Base-by-base conservation (phyloP, 2,797 vertebrate genomes). In the Decapterus maruadsi region DNA sequence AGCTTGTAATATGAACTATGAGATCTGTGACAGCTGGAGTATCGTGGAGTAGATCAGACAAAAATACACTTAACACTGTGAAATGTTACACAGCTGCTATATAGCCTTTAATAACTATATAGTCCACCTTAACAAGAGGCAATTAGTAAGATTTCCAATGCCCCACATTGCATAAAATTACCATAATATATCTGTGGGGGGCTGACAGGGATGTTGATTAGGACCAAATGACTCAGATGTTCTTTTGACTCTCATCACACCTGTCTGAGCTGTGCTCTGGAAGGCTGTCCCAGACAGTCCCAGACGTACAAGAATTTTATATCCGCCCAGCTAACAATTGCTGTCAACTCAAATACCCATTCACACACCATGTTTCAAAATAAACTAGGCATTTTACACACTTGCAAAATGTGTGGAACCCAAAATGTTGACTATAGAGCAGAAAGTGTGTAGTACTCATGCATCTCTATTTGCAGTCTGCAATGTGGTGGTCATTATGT, bases 131-230 rank as follows among this genome's bases (percentile, higher is more conserved):
- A 48, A 48, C 68, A 36, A 77, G 59, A 59, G 69, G 68, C 54
- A 78, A 75, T 77, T 78, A 73, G 14, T 46, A 34, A 2, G 50
- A 77, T 42, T 77, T 68, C 61, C 50, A 85, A 77, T 82, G 63
- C 54, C 61, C 75, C 43, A 64, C 38, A 64, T 62, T 74, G 68
- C 59, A 73, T 73, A 34, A 51, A 40, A 84, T 84, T 71, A 63
- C 40, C 58, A 78, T 84, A 73, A 64, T 46, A 77, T 57, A 77
- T 72, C 63, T 48, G 50, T 48, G 22, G 55, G 72, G 68, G 55
- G 38, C 54, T 71, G 53, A 66, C 42, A 68, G 45, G 43, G n/a
- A 67, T 76, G 31, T 75, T 81, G 68, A 83, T 83, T 77, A 72
- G 58, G 45, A 70, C 53, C 46, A 71, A 82, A 80, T 17, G 59